Evolutionary conservation across 2,113 vertebrate species (phyloP).

Genomic region (Ahaetulla prasina): DNA sequence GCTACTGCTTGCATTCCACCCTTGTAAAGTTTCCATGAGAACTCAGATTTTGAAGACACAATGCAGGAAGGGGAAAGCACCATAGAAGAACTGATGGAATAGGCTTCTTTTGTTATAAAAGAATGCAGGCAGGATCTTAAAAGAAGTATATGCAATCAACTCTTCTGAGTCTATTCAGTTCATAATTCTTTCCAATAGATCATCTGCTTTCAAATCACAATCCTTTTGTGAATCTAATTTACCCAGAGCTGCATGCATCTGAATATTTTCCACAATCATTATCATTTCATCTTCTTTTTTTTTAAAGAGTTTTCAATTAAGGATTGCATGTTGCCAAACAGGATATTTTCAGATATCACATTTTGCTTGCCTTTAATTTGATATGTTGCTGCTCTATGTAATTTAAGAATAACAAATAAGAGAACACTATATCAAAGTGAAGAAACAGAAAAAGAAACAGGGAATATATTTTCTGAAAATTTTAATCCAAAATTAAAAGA

Average conservation of each 20-base stretch:
- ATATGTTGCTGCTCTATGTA: neutral
- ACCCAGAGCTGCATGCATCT: neutral
- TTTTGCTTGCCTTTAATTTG: neutral
- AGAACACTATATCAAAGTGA: neutral
- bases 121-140: neutral
- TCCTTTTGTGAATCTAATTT: neutral
- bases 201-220: neutral
- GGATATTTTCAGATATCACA: neutral
- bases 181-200: neutral
- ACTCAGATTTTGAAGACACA: neutral
- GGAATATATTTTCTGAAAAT: neutral
- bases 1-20: no score
- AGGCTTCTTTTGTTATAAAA: neutral
- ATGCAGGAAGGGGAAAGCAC: neutral
- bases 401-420: neutral
- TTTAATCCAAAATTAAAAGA: neutral
- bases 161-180: neutral
- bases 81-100: neutral
- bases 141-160: neutral
- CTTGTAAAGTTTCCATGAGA: neutral
- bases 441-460: neutral
- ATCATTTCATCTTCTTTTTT: neutral
- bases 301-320: neutral
- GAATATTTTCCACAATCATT: neutral
- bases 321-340: neutral